These are phyloP conservation scores for Drosophila orosa DNA, from an alignment of 1,140 invertebrate species.

Conservation along the genomic window DNA sequence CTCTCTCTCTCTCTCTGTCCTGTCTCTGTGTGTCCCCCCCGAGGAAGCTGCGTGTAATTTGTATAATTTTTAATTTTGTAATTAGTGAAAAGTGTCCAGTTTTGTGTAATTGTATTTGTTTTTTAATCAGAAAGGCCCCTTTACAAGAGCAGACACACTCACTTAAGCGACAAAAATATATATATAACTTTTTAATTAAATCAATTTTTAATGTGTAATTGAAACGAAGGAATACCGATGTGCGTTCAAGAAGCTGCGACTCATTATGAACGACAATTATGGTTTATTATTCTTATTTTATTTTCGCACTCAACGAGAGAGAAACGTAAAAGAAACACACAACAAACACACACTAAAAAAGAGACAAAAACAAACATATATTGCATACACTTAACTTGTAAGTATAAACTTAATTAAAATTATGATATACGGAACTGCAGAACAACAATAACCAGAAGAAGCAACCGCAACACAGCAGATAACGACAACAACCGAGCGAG, in stretches of 20 bases:
- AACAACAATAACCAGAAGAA: slow-evolving; percentile 60
- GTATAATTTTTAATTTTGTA: slow-evolving; percentile 71
- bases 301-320: slow-evolving; percentile 45
- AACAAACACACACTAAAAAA: slow-evolving; percentile 33
- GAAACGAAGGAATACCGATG: slow-evolving; percentile 17
- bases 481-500: slow-evolving; percentile 56
- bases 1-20: slow-evolving; percentile 34
- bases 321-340: slow-evolving; percentile 17
- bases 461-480: slow-evolving; percentile 66
- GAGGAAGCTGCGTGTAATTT: slow-evolving; percentile 68
- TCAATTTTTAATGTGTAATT: slow-evolving; percentile 65
- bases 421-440: slow-evolving; percentile 50
- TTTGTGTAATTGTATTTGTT: slow-evolving; percentile 57
- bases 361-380: slow-evolving; percentile 45
- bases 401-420: slow-evolving; percentile 76
- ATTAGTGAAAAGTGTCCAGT: slow-evolving; percentile 72
- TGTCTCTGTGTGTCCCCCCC: slow-evolving; percentile 35
- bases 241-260: slow-evolving; percentile 7
- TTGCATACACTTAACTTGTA: slow-evolving; percentile 74
- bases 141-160: slow-evolving; percentile 19
- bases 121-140: slow-evolving; percentile 41
- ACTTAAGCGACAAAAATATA: slow-evolving; percentile 33
- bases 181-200: slow-evolving; percentile 70
- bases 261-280: slow-evolving; percentile 12
- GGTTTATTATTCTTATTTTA: slow-evolving; percentile 36